These are phyloP conservation scores for Phylloscopus whistleri DNA, from an alignment of 2,113 vertebrate genomes.

Conservation along the genomic window DNA sequence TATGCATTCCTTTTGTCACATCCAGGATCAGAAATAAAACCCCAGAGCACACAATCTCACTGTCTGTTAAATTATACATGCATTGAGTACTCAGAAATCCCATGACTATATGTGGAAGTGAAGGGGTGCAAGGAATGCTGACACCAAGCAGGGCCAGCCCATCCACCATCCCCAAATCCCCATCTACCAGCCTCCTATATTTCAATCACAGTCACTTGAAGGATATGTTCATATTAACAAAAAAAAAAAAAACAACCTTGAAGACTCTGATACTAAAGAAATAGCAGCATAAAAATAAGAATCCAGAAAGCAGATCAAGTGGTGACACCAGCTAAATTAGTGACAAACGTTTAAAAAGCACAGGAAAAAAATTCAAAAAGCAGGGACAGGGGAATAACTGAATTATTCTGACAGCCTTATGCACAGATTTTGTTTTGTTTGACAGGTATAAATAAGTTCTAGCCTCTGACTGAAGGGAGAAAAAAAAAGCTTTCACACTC, in stretches of 20 bases:
- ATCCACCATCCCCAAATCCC: neutral
- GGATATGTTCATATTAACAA: neutral
- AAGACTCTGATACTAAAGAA: neutral
- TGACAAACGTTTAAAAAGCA: neutral
- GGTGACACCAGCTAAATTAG: neutral
- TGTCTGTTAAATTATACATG: neutral
- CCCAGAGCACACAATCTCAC: neutral
- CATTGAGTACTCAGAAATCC: neutral
- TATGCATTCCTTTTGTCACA: neutral
- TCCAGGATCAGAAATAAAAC: neutral
- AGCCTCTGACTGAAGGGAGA: neutral
- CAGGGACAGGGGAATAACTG: slow-evolving; percentile 4
- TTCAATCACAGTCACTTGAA: neutral
- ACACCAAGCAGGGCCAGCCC: neutral
- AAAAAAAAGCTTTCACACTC: slow-evolving; percentile 30
- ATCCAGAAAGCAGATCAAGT: neutral
- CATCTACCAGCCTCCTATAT: neutral
- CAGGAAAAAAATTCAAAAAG: slow-evolving; percentile 3
- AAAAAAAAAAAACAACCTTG: neutral
- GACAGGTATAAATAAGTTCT: slow-evolving; percentile 52
- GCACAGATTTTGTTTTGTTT: slow-evolving; percentile 49
- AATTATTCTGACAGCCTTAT: slow-evolving; percentile 32
- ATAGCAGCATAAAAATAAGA: neutral
- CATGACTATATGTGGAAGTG: neutral
- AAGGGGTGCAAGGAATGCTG: neutral